phyloP scores from a whole-genome alignment of 1,140 invertebrate genomes.

The Dryas iulia region DNA sequence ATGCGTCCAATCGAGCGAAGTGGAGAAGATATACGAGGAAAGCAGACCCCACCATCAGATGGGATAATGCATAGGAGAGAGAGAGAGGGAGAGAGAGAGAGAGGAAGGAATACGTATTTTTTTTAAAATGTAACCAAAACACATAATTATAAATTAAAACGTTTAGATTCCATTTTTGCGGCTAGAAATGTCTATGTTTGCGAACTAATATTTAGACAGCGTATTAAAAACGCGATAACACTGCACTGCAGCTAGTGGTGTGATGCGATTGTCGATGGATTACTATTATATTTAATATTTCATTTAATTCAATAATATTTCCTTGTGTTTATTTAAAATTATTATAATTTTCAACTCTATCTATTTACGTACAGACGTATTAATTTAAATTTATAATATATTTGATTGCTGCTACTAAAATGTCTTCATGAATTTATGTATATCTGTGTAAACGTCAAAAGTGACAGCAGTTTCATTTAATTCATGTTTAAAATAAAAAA shows the following conservation, averaged over 20 bases:
- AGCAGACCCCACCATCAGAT: no score
- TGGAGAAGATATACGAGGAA: no score
- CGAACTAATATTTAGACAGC: slow-evolving; percentile 57
- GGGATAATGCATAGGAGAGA: no score
- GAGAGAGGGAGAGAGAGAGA: no score
- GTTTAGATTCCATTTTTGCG: slow-evolving; percentile 19
- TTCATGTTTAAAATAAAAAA: not conserved
- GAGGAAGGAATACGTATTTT: not conserved
- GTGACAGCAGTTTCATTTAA: not conserved
- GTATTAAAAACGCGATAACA: slow-evolving; percentile 69
- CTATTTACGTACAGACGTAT: not conserved
- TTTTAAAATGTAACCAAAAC: not conserved
- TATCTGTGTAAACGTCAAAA: not conserved
- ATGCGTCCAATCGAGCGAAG: no score
- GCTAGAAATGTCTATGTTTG: slow-evolving; percentile 49
- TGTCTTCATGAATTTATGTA: not conserved
- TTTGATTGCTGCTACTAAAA: not conserved
- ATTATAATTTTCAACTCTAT: not conserved
- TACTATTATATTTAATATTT: not conserved
- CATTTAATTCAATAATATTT: not conserved
- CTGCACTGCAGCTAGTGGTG: slow-evolving; percentile 48
- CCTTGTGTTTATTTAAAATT: not conserved
- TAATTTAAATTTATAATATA: not conserved
- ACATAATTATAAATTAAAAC: slow-evolving; percentile 16
- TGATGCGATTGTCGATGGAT: slow-evolving; percentile 28